phyloP scores from a whole-genome alignment of 2,888 invertebrate genomes.

The Ceriagrion tenellum region DNA sequence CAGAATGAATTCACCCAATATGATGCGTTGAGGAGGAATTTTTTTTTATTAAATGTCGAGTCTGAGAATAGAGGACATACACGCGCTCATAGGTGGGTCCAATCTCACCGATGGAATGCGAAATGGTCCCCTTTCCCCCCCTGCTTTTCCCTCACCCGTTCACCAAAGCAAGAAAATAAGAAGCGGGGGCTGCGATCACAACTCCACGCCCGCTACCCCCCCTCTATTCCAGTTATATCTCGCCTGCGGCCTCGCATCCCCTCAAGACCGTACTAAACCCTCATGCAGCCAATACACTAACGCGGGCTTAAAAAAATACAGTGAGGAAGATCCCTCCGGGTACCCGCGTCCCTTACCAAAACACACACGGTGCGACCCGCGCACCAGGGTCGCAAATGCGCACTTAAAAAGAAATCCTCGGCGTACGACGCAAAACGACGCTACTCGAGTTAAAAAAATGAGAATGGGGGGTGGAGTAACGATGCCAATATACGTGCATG shows the following conservation, averaged over 20 bases:
- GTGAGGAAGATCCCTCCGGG: neutral
- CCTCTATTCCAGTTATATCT: neutral
- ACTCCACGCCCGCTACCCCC: neutral
- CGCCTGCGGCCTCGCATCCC: neutral
- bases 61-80: neutral
- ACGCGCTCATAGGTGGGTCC: neutral
- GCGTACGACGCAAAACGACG: neutral
- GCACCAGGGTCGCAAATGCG: neutral
- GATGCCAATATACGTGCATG: neutral
- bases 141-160: neutral
- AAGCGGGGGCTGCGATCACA: neutral
- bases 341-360: neutral
- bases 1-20: neutral
- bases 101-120: slow-evolving; percentile 47
- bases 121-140: neutral
- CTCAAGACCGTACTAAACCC: neutral
- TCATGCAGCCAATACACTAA: neutral
- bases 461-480: neutral
- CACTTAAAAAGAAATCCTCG: neutral
- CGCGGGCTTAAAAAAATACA: neutral
- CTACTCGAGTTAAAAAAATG: neutral
- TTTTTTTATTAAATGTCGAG: neutral
- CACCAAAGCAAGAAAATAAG: neutral
- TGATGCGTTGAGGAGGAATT: neutral
- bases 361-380: neutral